Base-by-base conservation (phyloP, 2,888 invertebrate species). In the Escarpia spicata region DNA sequence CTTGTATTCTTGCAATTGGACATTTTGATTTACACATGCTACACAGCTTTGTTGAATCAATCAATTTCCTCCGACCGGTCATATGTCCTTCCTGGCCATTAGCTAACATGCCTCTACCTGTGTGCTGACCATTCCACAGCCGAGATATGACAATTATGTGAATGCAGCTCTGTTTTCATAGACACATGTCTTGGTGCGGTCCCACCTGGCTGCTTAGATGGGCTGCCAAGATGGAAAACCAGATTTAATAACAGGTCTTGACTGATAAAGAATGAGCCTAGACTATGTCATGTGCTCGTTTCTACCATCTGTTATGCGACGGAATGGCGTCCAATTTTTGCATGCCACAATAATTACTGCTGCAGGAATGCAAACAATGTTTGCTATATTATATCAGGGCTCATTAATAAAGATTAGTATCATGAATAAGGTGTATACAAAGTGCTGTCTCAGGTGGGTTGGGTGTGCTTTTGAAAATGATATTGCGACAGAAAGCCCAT, bases 171-270 rank as follows among this genome's bases (percentile, higher is more conserved):
- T 75, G 75, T 75, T 75, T 75, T 75, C 75, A 26, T 26, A 75
- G 75, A 75, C 75, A 75, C 75, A 75, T 26, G 75, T 75, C 75
- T 75, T 26, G 1, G 52, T 52, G 52, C n/a, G 45, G 52, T 8
- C 75, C 19, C 26, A 26, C 26, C 26, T 75, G 75, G 26, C 3
- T 19, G 75, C 75, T 6, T 75, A 75, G 75, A 75, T 75, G 75
- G 75, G 15, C 75, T 75, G 60, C 26, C 3, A 26, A 75, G 75
- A 75, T 75, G 19, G 75, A 75, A 15, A 12, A 26, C 19, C 26
- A 75, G 75, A 75, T 75, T 75, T 75, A 75, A 75, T 75, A 75
- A 75, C 75, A 75, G 75, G 75, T 75, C 75, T 75, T 60, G 75
- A n/a, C 75, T 75, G 75, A 75, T 75, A 75, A 75, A 75, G 75